Conservation (phyloP, 2,797 vertebrate genomes). For the Hoplostethus mediterraneus region DNA sequence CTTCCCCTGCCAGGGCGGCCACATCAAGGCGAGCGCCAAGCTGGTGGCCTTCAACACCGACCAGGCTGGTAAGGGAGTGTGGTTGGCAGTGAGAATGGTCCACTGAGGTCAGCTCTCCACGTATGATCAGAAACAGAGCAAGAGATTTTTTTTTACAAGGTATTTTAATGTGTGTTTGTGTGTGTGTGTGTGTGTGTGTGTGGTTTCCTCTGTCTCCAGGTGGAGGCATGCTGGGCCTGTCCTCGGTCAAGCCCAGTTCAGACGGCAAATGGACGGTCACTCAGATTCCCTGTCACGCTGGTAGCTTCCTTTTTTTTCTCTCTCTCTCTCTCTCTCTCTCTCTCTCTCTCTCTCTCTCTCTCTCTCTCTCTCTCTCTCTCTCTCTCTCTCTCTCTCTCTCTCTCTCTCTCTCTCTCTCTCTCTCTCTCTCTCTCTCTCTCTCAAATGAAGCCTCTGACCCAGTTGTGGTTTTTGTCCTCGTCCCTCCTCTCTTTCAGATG, state of each 20-base stretch:
- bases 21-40: constrained; percentile 89
- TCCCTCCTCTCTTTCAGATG: constrained; percentile 80
- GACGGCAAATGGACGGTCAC: constrained; percentile 84
- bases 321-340: no score
- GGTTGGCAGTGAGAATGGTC: no score
- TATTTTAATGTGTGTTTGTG: no score
- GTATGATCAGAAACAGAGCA: no score
- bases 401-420: background rate
- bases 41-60: constrained; percentile 90
- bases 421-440: background rate
- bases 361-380: background rate
- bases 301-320: constrained; percentile 74
- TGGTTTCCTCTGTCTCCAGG: constrained; percentile 80
- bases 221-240: constrained; percentile 88
- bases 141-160: no score
- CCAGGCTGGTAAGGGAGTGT: constrained; percentile 81
- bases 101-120: no score
- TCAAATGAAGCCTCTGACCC: constrained; percentile 4
- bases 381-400: background rate
- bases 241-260: constrained; percentile 81
- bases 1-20: constrained; percentile 84
- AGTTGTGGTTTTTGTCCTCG: constrained; percentile 1
- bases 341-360: no score
- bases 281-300: constrained; percentile 92
- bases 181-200: constrained; percentile 4